phyloP scores from a whole-genome alignment of 1,140 invertebrate genomes.

The Drosophila azteca region DNA sequence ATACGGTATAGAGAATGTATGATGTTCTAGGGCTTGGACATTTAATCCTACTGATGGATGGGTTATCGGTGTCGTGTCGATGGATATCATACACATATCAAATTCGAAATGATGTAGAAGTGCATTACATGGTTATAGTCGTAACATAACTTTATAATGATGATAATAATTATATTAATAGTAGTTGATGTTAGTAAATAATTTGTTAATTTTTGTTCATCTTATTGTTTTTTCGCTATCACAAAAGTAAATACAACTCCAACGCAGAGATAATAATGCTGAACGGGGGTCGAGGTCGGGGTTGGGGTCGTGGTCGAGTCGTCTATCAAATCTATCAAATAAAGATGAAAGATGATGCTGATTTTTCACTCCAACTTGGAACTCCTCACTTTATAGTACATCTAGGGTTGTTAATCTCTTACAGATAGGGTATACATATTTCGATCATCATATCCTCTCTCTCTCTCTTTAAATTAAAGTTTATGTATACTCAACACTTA shows the following conservation, averaged over 20 bases:
- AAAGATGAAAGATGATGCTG: conserved; percentile 38
- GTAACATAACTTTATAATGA: conserved; percentile 16
- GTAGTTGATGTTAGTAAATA: conserved; percentile 42
- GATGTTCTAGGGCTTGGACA: conserved; percentile 34
- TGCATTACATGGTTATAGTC: conserved; percentile 5
- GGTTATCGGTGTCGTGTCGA: conserved; percentile 39
- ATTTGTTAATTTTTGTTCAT: conserved; percentile 66
- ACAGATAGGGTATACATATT: conserved; percentile 39
- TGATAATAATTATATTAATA: conserved; percentile 23
- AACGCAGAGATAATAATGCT: conserved; percentile 44
- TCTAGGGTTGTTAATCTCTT: conserved; percentile 61
- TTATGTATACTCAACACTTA: conserved; percentile 77
- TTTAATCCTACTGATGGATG: conserved; percentile 22
- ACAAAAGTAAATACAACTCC: conserved; percentile 80
- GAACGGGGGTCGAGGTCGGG: not conserved
- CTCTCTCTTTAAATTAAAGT: conserved; percentile 36
- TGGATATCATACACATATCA: conserved; percentile 54
- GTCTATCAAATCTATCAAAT: conserved; percentile 32
- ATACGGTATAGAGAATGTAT: conserved; percentile 71
- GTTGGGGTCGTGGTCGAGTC: not conserved
- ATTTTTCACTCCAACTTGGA: conserved; percentile 36
- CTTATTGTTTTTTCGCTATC: conserved; percentile 77
- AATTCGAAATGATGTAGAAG: conserved; percentile 50
- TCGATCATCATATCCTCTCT: conserved; percentile 32
- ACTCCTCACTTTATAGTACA: conserved; percentile 32